A percentile compares a stretch with the other conserved stretches of the same genome.
Evolutionary conservation across 23 tunicate species (phyloP).

Genomic region (Trididemnum clinides): DNA sequence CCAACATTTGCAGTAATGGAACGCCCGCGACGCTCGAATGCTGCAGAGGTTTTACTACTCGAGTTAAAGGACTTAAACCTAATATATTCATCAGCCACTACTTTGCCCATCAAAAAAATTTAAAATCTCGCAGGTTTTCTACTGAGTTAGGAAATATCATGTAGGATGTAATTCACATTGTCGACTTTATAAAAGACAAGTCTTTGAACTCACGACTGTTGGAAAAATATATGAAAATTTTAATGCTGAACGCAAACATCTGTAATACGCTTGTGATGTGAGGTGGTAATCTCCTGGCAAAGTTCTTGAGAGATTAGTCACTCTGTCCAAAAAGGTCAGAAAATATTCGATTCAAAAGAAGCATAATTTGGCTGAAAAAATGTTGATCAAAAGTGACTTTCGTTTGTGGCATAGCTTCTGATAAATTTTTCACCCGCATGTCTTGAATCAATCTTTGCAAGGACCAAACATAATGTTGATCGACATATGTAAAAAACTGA

Average conservation of each 20-base stretch:
- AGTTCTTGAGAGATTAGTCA: conserved; percentile 14
- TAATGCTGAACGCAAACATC: conserved; percentile 33
- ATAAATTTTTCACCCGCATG: background rate
- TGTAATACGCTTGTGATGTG: conserved; percentile 6
- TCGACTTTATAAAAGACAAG: conserved; percentile 59
- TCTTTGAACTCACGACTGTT: conserved; percentile 60
- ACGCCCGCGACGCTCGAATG: conserved; percentile 51
- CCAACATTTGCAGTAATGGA: conserved; percentile 54
- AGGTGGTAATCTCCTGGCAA: conserved; percentile 43
- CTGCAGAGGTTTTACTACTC: conserved; percentile 47
- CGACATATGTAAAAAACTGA: conserved; percentile 27
- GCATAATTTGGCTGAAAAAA: background rate
- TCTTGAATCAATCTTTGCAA: conserved; percentile 3
- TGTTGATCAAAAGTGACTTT: background rate
- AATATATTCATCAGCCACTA: conserved; percentile 28
- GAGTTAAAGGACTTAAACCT: conserved; percentile 22
- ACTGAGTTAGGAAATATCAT: too few species aligned
- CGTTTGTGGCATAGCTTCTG: background rate
- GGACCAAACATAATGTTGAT: conserved; percentile 31
- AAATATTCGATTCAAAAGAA: conserved; percentile 30
- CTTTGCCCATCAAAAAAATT: conserved; percentile 46
- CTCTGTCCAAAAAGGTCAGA: conserved; percentile 29
- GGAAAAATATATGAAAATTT: conserved; percentile 48
- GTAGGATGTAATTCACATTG: conserved; percentile 43
- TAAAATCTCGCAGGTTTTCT: conserved; percentile 11